Evolutionary conservation across 92 coral and sea anemone species (phyloP).

Genomic region (Porites cylindrica): DNA sequence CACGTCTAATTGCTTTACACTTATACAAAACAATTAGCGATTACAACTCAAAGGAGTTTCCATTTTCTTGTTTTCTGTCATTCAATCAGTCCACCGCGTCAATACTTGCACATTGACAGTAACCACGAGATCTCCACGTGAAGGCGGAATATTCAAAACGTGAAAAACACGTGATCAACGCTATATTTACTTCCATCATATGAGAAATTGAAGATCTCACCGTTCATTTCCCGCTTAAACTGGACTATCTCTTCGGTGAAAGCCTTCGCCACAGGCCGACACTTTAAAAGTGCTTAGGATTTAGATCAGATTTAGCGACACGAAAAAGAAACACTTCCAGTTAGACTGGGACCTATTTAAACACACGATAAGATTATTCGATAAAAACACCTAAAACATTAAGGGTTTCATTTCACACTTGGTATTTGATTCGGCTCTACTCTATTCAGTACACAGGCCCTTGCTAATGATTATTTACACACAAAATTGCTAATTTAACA

Average conservation of each 20-base stretch:
- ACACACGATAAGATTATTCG: slow-evolving; percentile 8
- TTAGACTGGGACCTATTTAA: slow-evolving; percentile 35
- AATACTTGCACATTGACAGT: not conserved
- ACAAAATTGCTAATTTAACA: not conserved
- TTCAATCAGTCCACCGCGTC: not conserved
- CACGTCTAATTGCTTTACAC: slow-evolving; percentile 8
- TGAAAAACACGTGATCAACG: too few relatives aligned
- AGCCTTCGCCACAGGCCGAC: slow-evolving; percentile 5
- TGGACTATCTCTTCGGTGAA: slow-evolving; percentile 13
- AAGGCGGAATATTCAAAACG: too few relatives aligned
- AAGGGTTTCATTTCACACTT: slow-evolving; percentile 9
- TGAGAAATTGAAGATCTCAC: not conserved
- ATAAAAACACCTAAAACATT: not conserved
- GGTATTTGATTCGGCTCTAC: slow-evolving; percentile 11
- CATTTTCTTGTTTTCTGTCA: not conserved
- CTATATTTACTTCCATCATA: not conserved
- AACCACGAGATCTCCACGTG: not conserved
- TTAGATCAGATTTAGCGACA: not conserved
- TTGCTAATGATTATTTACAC: not conserved
- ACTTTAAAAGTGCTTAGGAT: slow-evolving; percentile 22
- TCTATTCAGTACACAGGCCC: not conserved
- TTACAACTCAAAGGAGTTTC: slow-evolving; percentile 7
- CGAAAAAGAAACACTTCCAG: slow-evolving; percentile 20
- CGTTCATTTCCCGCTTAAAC: not conserved
- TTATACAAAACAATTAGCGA: not conserved